Evolutionary conservation across 2,888 invertebrate species (phyloP).

Genomic region (Pyrrhosoma nymphula): DNA sequence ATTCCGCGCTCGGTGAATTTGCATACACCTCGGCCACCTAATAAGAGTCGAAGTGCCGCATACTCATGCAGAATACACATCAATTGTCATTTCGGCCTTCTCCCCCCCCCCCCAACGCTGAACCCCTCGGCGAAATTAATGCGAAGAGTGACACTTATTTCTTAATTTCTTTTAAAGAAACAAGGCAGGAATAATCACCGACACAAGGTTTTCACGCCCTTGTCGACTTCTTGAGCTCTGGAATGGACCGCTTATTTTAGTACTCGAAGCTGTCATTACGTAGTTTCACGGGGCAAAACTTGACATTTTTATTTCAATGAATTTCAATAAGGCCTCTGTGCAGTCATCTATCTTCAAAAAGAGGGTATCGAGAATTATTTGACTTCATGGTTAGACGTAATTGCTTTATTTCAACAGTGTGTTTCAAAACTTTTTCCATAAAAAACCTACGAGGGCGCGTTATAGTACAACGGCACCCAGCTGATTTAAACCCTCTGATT

Average conservation of each 20-base stretch:
- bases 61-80: neutral
- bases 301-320: too few relatives aligned
- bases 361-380: too few relatives aligned
- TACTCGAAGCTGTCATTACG: neutral
- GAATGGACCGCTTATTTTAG: neutral
- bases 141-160: conserved; percentile 3
- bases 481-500: too few relatives aligned
- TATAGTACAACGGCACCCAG: too few relatives aligned
- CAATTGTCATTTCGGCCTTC: neutral
- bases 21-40: neutral
- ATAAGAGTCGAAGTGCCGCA: conserved; percentile 12
- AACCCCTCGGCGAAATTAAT: neutral
- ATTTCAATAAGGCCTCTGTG: too few relatives aligned
- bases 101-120: neutral
- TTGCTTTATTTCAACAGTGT: too few relatives aligned
- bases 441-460: too few relatives aligned
- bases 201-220: neutral
- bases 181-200: neutral
- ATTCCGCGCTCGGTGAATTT: neutral
- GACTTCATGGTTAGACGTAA: too few relatives aligned
- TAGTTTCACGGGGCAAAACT: too few relatives aligned
- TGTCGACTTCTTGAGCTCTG: neutral
- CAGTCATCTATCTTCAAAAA: too few relatives aligned
- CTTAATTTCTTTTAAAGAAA: neutral
- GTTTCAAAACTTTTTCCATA: too few relatives aligned